Base-by-base conservation (phyloP, 2,113 vertebrate species). In the Meleagris gallopavo region DNA sequence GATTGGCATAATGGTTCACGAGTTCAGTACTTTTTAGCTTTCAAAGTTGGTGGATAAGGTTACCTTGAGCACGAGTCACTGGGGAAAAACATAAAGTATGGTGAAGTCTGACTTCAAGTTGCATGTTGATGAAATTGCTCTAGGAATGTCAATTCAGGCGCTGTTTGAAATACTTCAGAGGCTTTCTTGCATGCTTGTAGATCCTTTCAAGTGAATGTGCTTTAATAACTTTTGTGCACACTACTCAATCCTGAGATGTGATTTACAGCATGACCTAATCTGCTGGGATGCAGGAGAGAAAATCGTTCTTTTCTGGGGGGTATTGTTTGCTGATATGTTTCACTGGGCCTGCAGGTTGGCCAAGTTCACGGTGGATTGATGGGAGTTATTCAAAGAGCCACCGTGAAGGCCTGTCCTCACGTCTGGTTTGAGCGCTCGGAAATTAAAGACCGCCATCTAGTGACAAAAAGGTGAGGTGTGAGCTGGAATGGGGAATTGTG, bases 401-500 rank as follows among this genome's bases (percentile, higher is more conserved):
- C 99, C 7, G 98, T 98, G 46, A 98, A 98, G 90, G 98, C 99
- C 21, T 99, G 98, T 93, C 99, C 99, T 55, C 99, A 99, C 5
- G 98, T 99, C 46, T 99, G 99, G 99, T 99, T 99, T 81, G 99
- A 99, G 94, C 98, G 99, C 85, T 99, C 98, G 0, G 99, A 99
- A 96, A 98, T 99, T 86, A 99, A 98, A 89, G 99, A 99, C 92
- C 98, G 99, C 57, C 98, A 99, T 60, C 96, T 99, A 21, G 99
- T 99, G 94, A 98, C 98, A 55, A 98, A 97, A 96, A 98, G 99
- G 99, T 99, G 97, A 94, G 43, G 8, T 6, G 36, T 62, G 54
- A 18, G 27, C 32, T 32, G 55, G 64, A 41, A 50, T 32, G 1
- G 30, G 48, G 17, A 11, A 4, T 15, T 5, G 36, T 9, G 2